These are phyloP conservation scores for Aspidoscelis tigris DNA, from an alignment of 2,113 vertebrate genomes.

Conservation along the genomic window DNA sequence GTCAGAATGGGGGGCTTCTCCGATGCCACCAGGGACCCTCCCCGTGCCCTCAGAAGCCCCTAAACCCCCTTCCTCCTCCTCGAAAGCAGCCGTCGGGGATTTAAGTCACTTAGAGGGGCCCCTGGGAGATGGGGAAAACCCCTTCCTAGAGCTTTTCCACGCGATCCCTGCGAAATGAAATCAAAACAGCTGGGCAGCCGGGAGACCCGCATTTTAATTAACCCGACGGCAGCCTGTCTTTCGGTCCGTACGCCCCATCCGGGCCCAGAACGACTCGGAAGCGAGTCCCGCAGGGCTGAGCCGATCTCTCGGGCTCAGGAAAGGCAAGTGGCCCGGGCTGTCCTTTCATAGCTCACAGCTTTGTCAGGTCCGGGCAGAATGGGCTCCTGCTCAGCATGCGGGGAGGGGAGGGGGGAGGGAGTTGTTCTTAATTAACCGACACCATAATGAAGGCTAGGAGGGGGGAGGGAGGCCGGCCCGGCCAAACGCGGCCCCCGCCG, in stretches of 20 bases:
- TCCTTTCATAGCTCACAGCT: background rate
- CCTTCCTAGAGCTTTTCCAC: too few species aligned
- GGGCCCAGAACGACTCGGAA: background rate
- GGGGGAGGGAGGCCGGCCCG: background rate
- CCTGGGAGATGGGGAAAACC: too few species aligned
- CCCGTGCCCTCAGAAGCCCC: background rate
- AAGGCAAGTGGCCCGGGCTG: too few species aligned
- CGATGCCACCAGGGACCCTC: too few species aligned
- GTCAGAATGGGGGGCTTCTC: background rate
- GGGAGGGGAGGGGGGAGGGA: too few species aligned
- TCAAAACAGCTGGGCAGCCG: too few species aligned
- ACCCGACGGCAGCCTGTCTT: too few species aligned
- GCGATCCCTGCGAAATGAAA: too few species aligned
- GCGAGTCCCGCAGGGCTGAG: background rate
- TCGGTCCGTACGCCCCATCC: background rate
- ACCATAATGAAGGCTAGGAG: background rate
- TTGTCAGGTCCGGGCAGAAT: background rate
- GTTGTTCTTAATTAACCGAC: background rate
- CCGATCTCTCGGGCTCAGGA: background rate
- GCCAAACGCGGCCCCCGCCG: too few species aligned
- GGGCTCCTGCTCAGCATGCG: background rate
- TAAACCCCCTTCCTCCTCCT: background rate
- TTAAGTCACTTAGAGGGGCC: background rate
- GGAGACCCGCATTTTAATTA: too few species aligned
- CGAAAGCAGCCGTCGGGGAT: background rate